phyloP scores from a whole-genome alignment of 1,140 invertebrate genomes.

The Ceratosolen fusciceps region DNA sequence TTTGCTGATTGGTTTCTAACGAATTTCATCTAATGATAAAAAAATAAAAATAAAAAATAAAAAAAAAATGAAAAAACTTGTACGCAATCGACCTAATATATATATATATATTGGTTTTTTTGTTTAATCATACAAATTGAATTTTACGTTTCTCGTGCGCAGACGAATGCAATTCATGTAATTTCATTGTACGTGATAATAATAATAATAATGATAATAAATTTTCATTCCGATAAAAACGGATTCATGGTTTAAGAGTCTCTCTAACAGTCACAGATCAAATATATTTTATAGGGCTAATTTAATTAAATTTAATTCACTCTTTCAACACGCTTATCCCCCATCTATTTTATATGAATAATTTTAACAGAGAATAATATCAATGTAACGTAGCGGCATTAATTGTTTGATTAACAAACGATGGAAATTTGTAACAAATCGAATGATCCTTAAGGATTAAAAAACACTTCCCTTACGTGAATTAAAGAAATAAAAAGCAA shows the following conservation, averaged over 20 bases:
- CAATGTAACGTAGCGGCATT: conserved; percentile 8
- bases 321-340: conserved; percentile 21
- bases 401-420: conserved; percentile 21
- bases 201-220: too few species aligned
- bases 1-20: too few species aligned
- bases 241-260: too few species aligned
- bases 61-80: too few species aligned
- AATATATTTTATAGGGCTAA: conserved; percentile 48
- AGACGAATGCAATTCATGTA: conserved; percentile 49
- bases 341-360: neutral
- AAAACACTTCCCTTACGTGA: neutral
- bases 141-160: too few species aligned
- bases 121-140: too few species aligned
- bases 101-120: too few species aligned
- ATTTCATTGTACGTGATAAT: conserved; percentile 50
- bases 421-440: conserved; percentile 13
- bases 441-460: conserved; percentile 1
- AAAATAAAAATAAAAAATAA: conserved; percentile 5
- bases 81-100: too few species aligned
- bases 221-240: too few species aligned
- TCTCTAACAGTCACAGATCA: conserved; percentile 50
- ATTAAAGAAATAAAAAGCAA: conserved; percentile 27
- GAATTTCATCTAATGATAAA: too few species aligned
- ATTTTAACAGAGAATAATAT: conserved; percentile 34
- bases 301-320: too few species aligned